Conservation (phyloP, 2,888 invertebrate genomes). For the Lypha dubia region DNA sequence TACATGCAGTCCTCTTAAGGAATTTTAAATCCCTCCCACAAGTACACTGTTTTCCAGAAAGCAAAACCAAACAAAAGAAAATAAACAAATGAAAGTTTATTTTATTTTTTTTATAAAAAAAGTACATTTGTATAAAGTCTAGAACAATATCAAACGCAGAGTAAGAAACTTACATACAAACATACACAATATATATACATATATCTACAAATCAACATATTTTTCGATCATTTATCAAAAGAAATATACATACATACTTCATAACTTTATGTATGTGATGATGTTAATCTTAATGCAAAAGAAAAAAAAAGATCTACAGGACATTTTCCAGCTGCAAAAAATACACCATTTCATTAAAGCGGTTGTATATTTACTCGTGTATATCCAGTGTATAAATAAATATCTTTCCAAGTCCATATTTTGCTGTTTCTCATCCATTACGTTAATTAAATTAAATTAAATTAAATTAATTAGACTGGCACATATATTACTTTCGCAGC, state of each 20-base stretch:
- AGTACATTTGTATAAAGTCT: constrained; percentile 1
- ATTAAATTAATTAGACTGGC: constrained; percentile 25
- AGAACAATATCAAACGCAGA: constrained; percentile 1
- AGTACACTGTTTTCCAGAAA: constrained; percentile 27
- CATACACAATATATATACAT: no score
- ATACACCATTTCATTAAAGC: constrained; percentile 31
- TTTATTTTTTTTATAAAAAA: constrained; percentile 35
- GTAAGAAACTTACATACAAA: constrained; percentile 25
- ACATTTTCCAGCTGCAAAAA: constrained; percentile 1
- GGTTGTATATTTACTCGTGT: constrained; percentile 42
- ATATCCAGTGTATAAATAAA: constrained; percentile 21
- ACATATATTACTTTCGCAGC: constrained; percentile 48
- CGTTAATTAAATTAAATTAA: neutral
- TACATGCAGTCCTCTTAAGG: constrained; percentile 67
- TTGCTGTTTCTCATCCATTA: constrained; percentile 36
- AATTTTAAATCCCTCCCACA: constrained; percentile 55
- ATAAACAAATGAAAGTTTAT: constrained; percentile 13
- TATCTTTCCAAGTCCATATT: constrained; percentile 47
- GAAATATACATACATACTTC: constrained; percentile 44
- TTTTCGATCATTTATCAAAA: constrained; percentile 61
- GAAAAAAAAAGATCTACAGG: constrained; percentile 10
- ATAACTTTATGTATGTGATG: constrained; percentile 48
- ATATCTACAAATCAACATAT: constrained; percentile 42
- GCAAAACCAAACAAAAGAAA: neutral
- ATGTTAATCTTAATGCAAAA: no score